Percentiles rank a stretch among this genome's conserved stretches.
phyloP scores from a whole-genome alignment of 92 coral and sea anemone genomes.

The Diadumene lineata region DNA sequence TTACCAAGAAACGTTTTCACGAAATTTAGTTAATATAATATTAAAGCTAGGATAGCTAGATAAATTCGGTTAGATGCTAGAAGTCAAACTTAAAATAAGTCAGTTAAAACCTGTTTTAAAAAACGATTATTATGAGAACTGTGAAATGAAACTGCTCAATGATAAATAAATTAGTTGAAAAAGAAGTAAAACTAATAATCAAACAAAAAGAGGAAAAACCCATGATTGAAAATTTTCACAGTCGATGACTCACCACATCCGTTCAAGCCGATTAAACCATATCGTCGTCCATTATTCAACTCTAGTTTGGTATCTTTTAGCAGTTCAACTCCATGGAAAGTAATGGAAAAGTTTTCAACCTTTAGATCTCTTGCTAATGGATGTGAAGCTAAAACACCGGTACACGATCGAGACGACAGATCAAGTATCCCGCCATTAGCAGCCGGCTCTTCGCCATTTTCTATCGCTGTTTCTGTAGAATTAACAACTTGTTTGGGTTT shows the following conservation, averaged over 20 bases:
- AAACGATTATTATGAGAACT: too few relatives aligned
- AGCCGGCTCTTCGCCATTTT: constrained; percentile 34
- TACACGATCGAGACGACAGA: constrained; percentile 85
- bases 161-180: too few relatives aligned
- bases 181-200: too few relatives aligned
- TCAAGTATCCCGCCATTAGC: constrained; percentile 72
- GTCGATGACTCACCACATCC: constrained; percentile 92
- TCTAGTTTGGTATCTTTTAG: constrained; percentile 87
- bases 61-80: too few relatives aligned
- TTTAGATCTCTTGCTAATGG: constrained; percentile 88
- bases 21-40: too few relatives aligned
- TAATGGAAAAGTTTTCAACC: constrained; percentile 92
- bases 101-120: too few relatives aligned
- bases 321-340: constrained; percentile 98
- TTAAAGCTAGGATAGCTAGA: too few relatives aligned
- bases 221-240: too few relatives aligned
- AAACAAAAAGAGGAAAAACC: too few relatives aligned
- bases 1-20: background rate
- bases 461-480: constrained; percentile 52
- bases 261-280: constrained; percentile 92
- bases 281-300: constrained; percentile 93
- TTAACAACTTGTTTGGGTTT: constrained; percentile 77
- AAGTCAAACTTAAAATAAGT: too few relatives aligned
- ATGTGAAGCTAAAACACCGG: constrained; percentile 99
- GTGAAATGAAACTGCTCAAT: too few relatives aligned